Evolutionary conservation across 1,140 invertebrate genomes (phyloP).

Genomic region (Drosophila simulans): DNA sequence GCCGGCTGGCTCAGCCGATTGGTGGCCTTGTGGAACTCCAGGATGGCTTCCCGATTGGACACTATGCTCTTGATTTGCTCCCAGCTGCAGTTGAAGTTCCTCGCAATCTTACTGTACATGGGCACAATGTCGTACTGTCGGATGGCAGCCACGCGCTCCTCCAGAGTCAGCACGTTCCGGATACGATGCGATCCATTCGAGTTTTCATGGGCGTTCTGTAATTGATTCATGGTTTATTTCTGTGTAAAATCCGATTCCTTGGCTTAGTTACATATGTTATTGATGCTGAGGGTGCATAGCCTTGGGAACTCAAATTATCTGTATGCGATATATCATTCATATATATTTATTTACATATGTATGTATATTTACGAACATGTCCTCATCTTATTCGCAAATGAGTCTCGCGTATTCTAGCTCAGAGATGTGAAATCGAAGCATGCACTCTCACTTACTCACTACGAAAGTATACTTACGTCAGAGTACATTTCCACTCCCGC

Average conservation of each 20-base stretch:
- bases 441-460: constrained; percentile 3
- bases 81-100: constrained; percentile 81
- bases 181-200: constrained; percentile 52
- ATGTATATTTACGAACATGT: no score
- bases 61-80: constrained; percentile 81
- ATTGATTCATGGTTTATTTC: not conserved
- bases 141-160: constrained; percentile 74
- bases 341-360: no score
- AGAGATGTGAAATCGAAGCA: not conserved
- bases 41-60: constrained; percentile 66
- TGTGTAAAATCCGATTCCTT: no score
- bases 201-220: constrained; percentile 28
- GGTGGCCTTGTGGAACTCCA: constrained; percentile 72
- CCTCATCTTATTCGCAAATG: no score
- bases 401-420: no score
- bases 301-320: no score
- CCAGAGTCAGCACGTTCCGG: constrained; percentile 72
- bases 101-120: constrained; percentile 77
- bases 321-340: no score
- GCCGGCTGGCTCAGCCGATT: constrained; percentile 26
- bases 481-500: constrained; percentile 45
- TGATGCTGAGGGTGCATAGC: no score
- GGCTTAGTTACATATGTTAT: no score
- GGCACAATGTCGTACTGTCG: constrained; percentile 73
- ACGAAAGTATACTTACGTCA: constrained; percentile 66